Percentiles rank a stretch among this genome's conserved stretches.
phyloP scores from a whole-genome alignment of 35 echinoderm and acorn worm species.

The Heliocidaris erythrogramma region DNA sequence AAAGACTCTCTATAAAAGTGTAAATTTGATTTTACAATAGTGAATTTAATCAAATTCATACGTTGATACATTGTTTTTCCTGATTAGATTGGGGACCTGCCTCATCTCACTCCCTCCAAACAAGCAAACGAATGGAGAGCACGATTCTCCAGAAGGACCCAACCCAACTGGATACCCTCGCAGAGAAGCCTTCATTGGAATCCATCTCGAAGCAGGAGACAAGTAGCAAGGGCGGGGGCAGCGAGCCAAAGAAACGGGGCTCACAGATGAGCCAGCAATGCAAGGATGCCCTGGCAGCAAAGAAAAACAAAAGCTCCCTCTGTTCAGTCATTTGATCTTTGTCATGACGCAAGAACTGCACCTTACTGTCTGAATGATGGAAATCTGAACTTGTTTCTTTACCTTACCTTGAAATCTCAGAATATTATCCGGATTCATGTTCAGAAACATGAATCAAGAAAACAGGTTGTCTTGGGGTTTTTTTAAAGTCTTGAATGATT shows the following conservation, averaged over 20 bases:
- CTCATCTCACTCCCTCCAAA: neutral
- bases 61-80: neutral
- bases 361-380: neutral
- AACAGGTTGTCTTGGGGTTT: neutral
- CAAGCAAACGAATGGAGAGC: neutral
- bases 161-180: neutral
- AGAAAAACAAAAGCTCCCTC: constrained; percentile 55
- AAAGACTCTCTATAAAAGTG: too few relatives aligned
- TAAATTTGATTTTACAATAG: neutral
- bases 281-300: constrained; percentile 61
- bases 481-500: neutral
- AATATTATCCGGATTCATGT: neutral
- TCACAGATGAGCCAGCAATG: constrained; percentile 50
- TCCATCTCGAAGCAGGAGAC: neutral
- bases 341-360: neutral
- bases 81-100: neutral
- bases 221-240: neutral
- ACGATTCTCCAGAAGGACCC: neutral
- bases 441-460: neutral
- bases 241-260: constrained; percentile 8
- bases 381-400: too few relatives aligned
- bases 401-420: neutral
- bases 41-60: neutral
- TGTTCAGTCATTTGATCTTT: constrained; percentile 32
- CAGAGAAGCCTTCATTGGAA: neutral